Evolutionary conservation across 2,113 vertebrate genomes (phyloP).

Genomic region (Corythornis cristatus): DNA sequence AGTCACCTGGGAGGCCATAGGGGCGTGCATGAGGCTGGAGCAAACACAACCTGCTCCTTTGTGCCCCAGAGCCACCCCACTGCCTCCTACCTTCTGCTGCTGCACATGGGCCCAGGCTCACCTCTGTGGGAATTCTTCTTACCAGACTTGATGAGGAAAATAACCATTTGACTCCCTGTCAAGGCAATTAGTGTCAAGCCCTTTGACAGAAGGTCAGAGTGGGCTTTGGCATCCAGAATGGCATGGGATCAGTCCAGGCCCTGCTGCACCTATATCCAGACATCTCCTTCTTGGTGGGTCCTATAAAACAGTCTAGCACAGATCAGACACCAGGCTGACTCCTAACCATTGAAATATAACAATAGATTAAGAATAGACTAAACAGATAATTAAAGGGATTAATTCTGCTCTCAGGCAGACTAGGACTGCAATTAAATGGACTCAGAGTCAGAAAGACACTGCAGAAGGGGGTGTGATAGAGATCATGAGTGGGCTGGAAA

Average conservation of each 20-base stretch:
- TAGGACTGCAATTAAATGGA: slow-evolving; percentile 18
- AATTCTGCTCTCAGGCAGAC: slow-evolving; percentile 8
- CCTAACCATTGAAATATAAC: background rate
- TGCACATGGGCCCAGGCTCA: background rate
- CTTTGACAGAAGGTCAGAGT: background rate
- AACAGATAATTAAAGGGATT: slow-evolving; percentile 60
- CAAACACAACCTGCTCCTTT: background rate
- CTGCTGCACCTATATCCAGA: background rate
- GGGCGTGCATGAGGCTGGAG: rapidly evolving
- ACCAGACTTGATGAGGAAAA: background rate
- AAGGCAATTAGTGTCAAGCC: background rate
- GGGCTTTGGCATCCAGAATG: background rate
- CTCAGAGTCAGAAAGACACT: background rate
- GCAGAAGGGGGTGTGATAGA: slow-evolving; percentile 27
- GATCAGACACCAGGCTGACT: background rate
- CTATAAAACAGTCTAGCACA: background rate
- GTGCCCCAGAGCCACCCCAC: background rate
- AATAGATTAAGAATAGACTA: slow-evolving; percentile 58
- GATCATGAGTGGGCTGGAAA: slow-evolving; percentile 23
- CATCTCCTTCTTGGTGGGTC: slow-evolving; percentile 2
- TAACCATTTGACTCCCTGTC: background rate
- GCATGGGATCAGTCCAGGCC: background rate
- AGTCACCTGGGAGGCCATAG: background rate
- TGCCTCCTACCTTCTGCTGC: background rate
- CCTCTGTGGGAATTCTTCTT: background rate